Evolutionary conservation across 2,888 invertebrate genomes (phyloP), one percentile per base, ranked within the genome.

Genomic region (Tridacna crocea): DNA sequence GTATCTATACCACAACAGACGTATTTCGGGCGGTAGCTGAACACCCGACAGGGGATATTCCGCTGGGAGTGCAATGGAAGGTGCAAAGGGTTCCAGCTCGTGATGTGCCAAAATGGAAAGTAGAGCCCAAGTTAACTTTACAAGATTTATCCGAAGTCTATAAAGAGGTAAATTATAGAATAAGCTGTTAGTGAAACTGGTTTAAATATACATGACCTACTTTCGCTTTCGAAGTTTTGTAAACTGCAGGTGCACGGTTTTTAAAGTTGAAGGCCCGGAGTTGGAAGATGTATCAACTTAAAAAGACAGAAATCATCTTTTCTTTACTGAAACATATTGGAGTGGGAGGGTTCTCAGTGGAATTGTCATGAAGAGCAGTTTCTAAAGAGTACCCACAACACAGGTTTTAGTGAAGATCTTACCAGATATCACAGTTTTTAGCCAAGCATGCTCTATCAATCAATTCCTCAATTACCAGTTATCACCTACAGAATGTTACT

Each of bases 1-100:
- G 47, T n/a, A 70, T 87, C 8, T 19, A 47, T 1, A 87, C 76
- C 17, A 84, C 87, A 22, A 87, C 87, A 4, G 84, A 87, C 58
- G 87, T 72, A 22, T 87, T 87, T 61, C 66, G 82, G 24, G 87
- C 87, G 15, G 72, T 87, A n/a, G 84, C 87, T 17, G 87, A 87
- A 63, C 87, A 87, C 47, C 87, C 87, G 24, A 63, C 46, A 3
- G 87, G 87, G 8, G 87, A 87, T 65, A 78, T 87, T 19, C 87
- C 87, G 10, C 46, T 87, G 3, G 87, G 87, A 22, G 75, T 87
- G 0, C 61, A 75, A 13, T 87, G 87, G 87, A 47, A 72, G 15
- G 17, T 70, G 13, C n/a, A 36, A 13, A 66, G 27, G 0, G 10
- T 10, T 19, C 1, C 61, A 24, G 10, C 3, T 61, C 8, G 24